phyloP scores from a whole-genome alignment of 2,113 vertebrate species.

The Megatriorchis doriae region DNA sequence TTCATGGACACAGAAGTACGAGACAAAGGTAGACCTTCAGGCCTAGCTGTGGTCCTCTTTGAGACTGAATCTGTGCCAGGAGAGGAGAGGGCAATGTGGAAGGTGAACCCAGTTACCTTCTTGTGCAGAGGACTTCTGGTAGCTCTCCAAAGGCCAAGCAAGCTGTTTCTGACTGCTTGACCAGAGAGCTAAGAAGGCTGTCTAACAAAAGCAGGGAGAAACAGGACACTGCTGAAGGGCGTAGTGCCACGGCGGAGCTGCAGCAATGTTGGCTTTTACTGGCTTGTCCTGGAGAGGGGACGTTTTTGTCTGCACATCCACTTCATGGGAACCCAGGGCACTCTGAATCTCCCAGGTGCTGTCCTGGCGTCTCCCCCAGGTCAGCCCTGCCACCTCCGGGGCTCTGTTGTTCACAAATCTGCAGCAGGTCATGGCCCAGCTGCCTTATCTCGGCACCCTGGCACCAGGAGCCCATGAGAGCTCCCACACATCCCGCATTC shows the following conservation, averaged over 20 bases:
- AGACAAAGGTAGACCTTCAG: background rate
- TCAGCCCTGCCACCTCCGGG: background rate
- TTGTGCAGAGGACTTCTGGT: background rate
- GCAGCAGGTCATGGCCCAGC: background rate
- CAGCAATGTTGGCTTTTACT: background rate
- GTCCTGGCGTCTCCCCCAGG: rapidly evolving
- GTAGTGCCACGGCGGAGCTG: background rate
- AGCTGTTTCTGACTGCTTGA: background rate
- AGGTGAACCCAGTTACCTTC: background rate
- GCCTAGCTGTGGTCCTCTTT: background rate
- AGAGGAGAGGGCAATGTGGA: background rate
- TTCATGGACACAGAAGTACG: background rate
- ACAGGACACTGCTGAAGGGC: background rate
- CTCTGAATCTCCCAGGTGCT: background rate
- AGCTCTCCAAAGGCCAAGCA: background rate
- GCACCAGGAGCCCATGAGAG: background rate
- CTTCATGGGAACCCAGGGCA: background rate
- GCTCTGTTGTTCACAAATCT: background rate
- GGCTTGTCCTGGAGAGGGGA: background rate
- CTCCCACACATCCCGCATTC: background rate
- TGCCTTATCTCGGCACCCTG: background rate
- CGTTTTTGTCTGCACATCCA: background rate
- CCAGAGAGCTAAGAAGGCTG: background rate
- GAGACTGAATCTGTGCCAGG: background rate
- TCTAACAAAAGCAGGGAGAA: background rate